Conservation (phyloP, 2,113 vertebrate species). For the Bufo gargarizans region DNA sequence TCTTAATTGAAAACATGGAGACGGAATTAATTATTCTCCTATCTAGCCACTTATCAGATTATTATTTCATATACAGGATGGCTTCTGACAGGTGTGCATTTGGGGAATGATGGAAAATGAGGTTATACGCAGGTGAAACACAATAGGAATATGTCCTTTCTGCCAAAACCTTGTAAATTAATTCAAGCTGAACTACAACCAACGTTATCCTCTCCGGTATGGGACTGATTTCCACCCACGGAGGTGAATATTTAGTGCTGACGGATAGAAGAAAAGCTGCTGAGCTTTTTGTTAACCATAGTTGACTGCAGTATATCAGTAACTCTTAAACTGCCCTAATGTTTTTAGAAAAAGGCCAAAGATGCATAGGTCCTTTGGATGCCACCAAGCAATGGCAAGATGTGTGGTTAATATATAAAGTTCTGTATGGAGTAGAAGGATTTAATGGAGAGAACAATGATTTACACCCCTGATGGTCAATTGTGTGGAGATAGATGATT, state of each 20-base stretch:
- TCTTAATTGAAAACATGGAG: conserved; percentile 54
- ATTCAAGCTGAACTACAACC: conserved; percentile 49
- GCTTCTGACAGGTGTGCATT: conserved; percentile 48
- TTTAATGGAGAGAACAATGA: background rate
- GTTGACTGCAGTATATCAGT: background rate
- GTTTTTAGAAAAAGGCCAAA: background rate
- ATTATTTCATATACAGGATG: conserved; percentile 42
- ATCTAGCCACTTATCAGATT: conserved; percentile 47
- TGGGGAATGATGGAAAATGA: conserved; percentile 36
- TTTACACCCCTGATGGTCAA: background rate
- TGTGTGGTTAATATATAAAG: background rate
- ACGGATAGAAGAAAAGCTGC: conserved; percentile 4
- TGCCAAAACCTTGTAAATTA: conserved; percentile 52
- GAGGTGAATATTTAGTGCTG: conserved; percentile 43
- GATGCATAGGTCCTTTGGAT: background rate
- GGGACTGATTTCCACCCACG: conserved; percentile 21
- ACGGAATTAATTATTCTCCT: conserved; percentile 22
- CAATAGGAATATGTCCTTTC: conserved; percentile 45
- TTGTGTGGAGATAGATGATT: background rate
- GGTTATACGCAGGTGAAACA: conserved; percentile 51
- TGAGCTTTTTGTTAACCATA: background rate
- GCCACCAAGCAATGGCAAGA: background rate
- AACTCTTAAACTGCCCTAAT: background rate
- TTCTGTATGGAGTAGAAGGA: background rate
- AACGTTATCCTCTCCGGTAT: conserved; percentile 28